Conservation (phyloP, 2,113 vertebrate genomes). For the Corythornis madagascariensis region DNA sequence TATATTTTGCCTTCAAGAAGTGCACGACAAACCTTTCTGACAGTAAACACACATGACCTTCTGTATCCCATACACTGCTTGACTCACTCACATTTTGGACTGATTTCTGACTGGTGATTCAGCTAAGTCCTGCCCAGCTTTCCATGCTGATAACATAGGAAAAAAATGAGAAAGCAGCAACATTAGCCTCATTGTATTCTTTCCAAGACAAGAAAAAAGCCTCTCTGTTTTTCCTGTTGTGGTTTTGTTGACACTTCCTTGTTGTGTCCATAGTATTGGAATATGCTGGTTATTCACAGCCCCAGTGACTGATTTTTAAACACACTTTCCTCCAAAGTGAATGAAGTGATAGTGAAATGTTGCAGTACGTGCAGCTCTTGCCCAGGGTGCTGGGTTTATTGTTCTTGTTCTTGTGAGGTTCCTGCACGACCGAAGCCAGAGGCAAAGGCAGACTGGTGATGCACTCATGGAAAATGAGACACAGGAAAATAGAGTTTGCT, state of each 20-base stretch:
- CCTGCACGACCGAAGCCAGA: neutral
- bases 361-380: neutral
- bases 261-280: neutral
- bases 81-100: slow-evolving; percentile 6
- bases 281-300: neutral
- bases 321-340: neutral
- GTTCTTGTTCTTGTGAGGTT: neutral
- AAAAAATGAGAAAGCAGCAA: slow-evolving; percentile 28
- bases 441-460: neutral
- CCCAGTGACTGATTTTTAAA: neutral
- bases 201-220: slow-evolving; percentile 18
- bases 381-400: neutral
- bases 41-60: neutral
- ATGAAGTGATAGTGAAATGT: neutral
- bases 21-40: neutral
- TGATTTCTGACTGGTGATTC: slow-evolving; percentile 48
- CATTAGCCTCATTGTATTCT: neutral
- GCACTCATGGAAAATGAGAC: accelerated
- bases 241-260: slow-evolving; percentile 2
- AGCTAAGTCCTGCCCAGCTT: slow-evolving; percentile 12
- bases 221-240: neutral
- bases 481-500: accelerated
- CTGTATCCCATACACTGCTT: neutral
- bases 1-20: neutral
- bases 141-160: slow-evolving; percentile 11